A percentile compares a stretch with the other conserved stretches of the same genome.
phyloP scores from a whole-genome alignment of 1,140 invertebrate species.

The Ctenoplectra terminalis region DNA sequence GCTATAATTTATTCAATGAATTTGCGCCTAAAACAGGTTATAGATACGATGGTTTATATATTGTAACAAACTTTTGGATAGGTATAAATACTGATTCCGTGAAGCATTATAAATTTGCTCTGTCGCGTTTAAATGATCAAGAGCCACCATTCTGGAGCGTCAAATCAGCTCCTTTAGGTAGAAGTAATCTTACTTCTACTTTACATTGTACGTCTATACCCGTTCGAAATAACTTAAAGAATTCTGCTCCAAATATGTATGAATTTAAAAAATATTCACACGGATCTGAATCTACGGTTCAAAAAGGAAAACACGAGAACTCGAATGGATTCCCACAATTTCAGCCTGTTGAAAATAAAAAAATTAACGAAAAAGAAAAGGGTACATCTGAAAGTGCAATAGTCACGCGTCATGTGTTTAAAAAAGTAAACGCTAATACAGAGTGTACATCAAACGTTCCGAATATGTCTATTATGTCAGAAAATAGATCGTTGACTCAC shows the following conservation, averaged over 20 bases:
- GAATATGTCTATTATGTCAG: conserved; percentile 16
- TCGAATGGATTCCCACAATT: background rate
- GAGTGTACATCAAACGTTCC: conserved; percentile 35
- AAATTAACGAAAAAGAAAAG: conserved; percentile 35
- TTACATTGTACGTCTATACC: background rate
- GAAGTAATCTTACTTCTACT: background rate
- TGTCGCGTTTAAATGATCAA: conserved; percentile 71
- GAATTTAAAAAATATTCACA: conserved; percentile 49
- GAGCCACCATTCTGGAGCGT: conserved; percentile 62
- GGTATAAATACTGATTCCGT: conserved; percentile 63
- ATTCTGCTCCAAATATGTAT: conserved; percentile 2
- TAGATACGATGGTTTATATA: conserved; percentile 79
- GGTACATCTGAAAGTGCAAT: conserved; percentile 67
- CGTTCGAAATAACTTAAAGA: background rate
- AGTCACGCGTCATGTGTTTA: conserved; percentile 74
- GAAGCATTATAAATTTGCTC: conserved; percentile 76
- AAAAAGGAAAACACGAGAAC: conserved; percentile 17
- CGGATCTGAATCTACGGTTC: background rate
- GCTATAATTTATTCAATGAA: conserved; percentile 75
- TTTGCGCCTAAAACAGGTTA: conserved; percentile 79
- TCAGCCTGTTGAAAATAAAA: conserved; percentile 45
- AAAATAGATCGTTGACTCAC: conserved; percentile 40
- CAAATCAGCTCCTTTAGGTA: background rate
- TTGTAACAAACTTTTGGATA: conserved; percentile 75
- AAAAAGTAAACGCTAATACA: conserved; percentile 55